A percentile compares a stretch with the other conserved stretches of the same genome.
phyloP scores from a whole-genome alignment of 2,888 invertebrate genomes.

The Heterodera filipjevi region DNA sequence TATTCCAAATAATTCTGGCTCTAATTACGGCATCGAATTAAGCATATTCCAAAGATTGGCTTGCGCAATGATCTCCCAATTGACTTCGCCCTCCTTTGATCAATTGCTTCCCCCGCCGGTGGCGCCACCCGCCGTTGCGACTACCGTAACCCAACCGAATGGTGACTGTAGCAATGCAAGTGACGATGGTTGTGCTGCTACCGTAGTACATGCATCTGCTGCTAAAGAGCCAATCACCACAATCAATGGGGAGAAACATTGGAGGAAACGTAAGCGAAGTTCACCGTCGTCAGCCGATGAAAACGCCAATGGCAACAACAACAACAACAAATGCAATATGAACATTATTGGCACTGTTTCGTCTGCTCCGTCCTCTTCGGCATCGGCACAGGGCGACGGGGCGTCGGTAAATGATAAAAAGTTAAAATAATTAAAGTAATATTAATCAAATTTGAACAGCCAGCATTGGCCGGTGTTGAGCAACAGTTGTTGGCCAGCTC shows the following conservation, averaged over 20 bases:
- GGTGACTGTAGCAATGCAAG: background rate
- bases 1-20: too few relatives aligned
- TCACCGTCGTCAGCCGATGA: too few relatives aligned
- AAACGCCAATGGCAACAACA: background rate
- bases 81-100: background rate
- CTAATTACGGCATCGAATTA: too few relatives aligned
- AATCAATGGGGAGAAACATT: background rate
- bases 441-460: background rate
- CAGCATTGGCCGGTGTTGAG: background rate
- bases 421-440: background rate
- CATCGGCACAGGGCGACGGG: background rate
- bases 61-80: background rate
- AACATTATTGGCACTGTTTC: background rate
- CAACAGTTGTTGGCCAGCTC: conserved; percentile 6
- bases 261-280: background rate
- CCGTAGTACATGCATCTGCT: background rate
- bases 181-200: background rate
- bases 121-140: background rate
- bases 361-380: background rate
- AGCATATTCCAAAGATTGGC: background rate
- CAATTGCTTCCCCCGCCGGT: background rate
- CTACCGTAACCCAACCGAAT: background rate
- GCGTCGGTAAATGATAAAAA: background rate
- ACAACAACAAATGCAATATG: too few relatives aligned
- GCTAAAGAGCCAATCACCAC: background rate